Base-by-base conservation (phyloP, 2,888 invertebrate genomes). In the Lissonota sp. region DNA sequence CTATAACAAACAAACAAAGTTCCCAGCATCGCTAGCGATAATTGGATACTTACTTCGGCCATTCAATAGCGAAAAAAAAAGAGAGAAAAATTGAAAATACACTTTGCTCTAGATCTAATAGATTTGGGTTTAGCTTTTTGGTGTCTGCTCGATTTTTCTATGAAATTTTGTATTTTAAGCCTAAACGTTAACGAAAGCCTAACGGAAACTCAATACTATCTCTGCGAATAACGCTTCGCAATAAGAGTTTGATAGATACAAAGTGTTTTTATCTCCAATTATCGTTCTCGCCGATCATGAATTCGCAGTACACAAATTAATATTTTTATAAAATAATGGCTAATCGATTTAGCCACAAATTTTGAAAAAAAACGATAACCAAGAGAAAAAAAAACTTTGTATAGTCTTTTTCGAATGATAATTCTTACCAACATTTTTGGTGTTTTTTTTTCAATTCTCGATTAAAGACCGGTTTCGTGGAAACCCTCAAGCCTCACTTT, bases 401-500 rank as follows among this genome's bases (percentile, higher is more conserved):
- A 46, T 49, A n/a, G 10, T 26, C 63, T n/a, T 12, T 0, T 51
- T 64, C 14, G 49, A 70, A 55, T 40, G 4, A 51, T 7, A 37
- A 66, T 67, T 60, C 55, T 82, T 73, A 63, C 58, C 46, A 74
- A 16, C 44, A 49, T 66, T 80, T 81, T 72, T 82, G 26, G 26
- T 80, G 84, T 75, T 81, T 75, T 87, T 66, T 85, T 91, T 90
- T 10, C 60, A 85, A 26, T 80, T 78, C 70, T 74, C 66, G 71
- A 75, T 78, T 42, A 49, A 93, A 97, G 96, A 98, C 98, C 7
- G 97, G 97, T 16, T 98, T 98, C 92, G 96, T 98, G 85, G 97
- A 98, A 93, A 98, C 97, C 0, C 93, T 98, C 40, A 97, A 97
- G 84, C 97, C 97, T 0, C 97, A 98, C 91, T 98, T 96, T 91